phyloP scores from a whole-genome alignment of 2,113 vertebrate species.

The Coturnix japonica region DNA sequence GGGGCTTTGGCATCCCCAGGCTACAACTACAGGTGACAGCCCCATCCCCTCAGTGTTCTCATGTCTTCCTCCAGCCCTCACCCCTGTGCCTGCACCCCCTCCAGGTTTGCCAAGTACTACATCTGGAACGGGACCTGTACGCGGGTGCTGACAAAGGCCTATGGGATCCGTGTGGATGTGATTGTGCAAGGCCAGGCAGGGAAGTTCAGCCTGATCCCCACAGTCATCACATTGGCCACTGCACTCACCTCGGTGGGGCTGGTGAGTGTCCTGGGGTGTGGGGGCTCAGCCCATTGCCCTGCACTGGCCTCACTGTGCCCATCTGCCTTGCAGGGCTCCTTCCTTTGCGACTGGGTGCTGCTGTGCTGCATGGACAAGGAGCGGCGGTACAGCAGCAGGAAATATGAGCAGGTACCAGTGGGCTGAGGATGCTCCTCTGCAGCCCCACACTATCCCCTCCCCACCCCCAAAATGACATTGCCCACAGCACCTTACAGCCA shows the following conservation, averaged over 20 bases:
- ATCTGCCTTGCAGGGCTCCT: constrained; percentile 84
- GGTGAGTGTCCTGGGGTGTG: constrained; percentile 75
- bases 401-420: constrained; percentile 87
- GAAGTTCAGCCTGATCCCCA: constrained; percentile 91
- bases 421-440: neutral
- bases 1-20: constrained; percentile 74
- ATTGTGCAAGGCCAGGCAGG: constrained; percentile 94
- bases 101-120: constrained; percentile 90
- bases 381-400: constrained; percentile 87
- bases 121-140: constrained; percentile 75
- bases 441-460: neutral
- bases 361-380: constrained; percentile 92
- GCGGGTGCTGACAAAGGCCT: constrained; percentile 88
- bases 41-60: constrained; percentile 15
- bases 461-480: neutral
- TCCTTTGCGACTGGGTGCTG: constrained; percentile 94
- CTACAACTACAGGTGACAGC: constrained; percentile 84
- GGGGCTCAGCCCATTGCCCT: neutral
- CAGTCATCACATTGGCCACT: constrained; percentile 90
- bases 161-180: constrained; percentile 88
- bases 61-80: no score
- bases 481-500: neutral
- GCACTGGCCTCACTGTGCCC: neutral
- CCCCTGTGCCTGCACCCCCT: rapidly evolving
- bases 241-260: constrained; percentile 91